Percentiles rank a stretch among this genome's conserved stretches.
Conservation (phyloP, 2,113 vertebrate species). For the Bufo bufo region DNA sequence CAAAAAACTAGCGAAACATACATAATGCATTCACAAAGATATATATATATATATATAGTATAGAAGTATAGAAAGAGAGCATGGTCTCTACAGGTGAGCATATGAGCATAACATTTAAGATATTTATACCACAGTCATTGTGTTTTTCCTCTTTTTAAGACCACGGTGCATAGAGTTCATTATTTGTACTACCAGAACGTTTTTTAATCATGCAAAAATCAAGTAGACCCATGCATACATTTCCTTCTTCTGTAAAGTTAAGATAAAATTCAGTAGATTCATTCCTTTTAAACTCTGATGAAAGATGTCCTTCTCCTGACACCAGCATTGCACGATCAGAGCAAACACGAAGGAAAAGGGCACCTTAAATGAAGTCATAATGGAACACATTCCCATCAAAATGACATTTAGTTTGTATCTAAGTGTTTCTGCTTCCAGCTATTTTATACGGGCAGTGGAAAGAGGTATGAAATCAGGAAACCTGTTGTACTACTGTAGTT, state of each 20-base stretch:
- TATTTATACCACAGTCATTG: too few relatives aligned
- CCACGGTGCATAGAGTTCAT: neutral
- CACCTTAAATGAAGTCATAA: constrained; percentile 37
- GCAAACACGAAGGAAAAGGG: constrained; percentile 23
- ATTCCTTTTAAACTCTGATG: neutral
- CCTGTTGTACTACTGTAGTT: too few relatives aligned
- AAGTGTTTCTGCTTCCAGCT: constrained; percentile 24
- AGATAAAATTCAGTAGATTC: neutral
- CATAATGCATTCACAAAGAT: too few relatives aligned
- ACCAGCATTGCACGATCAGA: constrained; percentile 4
- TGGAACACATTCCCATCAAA: constrained; percentile 30
- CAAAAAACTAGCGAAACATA: too few relatives aligned
- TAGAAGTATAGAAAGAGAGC: too few relatives aligned
- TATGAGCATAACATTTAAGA: too few relatives aligned
- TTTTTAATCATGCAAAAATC: neutral
- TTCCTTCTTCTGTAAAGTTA: neutral
- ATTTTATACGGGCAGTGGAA: neutral
- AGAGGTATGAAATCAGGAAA: neutral
- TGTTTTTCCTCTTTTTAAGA: too few relatives aligned
- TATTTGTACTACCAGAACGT: neutral
- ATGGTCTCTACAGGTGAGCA: too few relatives aligned
- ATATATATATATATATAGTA: too few relatives aligned
- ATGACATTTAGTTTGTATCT: constrained; percentile 39
- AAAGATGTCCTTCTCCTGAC: constrained; percentile 24
- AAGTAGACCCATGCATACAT: neutral